Base-by-base conservation (phyloP, 2,113 vertebrate genomes). In the Paedocypris sp. region DNA sequence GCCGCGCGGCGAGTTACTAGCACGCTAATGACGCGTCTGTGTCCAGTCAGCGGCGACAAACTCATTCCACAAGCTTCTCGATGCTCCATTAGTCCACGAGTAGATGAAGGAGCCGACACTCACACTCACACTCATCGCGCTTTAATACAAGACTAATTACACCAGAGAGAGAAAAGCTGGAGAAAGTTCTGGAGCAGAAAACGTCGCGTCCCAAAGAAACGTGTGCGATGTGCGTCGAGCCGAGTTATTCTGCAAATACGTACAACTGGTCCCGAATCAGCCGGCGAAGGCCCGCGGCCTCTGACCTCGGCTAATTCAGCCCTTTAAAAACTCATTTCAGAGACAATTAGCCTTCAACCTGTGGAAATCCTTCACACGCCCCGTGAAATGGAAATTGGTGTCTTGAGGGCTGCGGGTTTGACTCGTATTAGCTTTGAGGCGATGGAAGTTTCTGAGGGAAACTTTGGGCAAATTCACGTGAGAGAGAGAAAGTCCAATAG, bases 271-370 rank as follows among this genome's bases (percentile, higher is more conserved):
- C 36, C 43, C 36, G 31, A 28, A 48, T 56, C 25, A 18, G n/a
- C 22, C 15, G 7, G 6, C 2, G 10, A 41, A 26, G 39, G n/a
- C 25, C 33, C 9, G 8, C 32, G 67, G 23, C 35, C 61, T 52
- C 58, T 73, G 62, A 70, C 68, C 75, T 77, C 68, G 53, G 66
- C 69, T 83, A 80, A 85, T 83, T 82, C 74, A 70, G 60, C 73
- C 59, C 66, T 78, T 82, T 82, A 80, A 85, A 83, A 81, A 78
- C 77, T 82, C 63, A 81, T 84, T 82, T 80, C 72, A 75, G 75
- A 82, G 60, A 77, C 78, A 83, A 84, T 85, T 84, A 85, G 77
- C 81, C 81, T 85, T 82, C 80, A 79, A 74, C 80, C 77, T 71
- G 32, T 36, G 20, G 15, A 53, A 53, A 12, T 7, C 50, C 74